phyloP scores from a whole-genome alignment of 2,113 vertebrate species.

The Hepsetus odoe region DNA sequence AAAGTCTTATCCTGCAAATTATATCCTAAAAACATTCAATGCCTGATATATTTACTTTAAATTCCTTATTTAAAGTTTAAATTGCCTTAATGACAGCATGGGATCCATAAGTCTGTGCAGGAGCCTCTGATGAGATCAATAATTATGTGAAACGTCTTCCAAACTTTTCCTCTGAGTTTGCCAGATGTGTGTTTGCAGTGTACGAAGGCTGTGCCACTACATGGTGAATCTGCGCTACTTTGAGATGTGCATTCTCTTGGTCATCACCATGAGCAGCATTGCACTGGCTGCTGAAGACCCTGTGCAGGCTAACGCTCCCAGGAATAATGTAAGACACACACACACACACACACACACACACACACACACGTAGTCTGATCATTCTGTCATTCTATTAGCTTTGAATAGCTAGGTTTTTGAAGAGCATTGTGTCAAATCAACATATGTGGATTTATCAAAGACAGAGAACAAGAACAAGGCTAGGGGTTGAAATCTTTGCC shows the following conservation, averaged over 20 bases:
- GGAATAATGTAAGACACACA: constrained; percentile 87
- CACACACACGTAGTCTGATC: constrained; percentile 5
- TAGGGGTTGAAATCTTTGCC: neutral
- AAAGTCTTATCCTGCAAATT: no score
- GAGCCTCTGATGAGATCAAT: no score
- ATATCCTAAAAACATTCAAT: no score
- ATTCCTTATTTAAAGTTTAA: no score
- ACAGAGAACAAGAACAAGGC: neutral
- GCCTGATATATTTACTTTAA: no score
- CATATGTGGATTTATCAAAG: neutral
- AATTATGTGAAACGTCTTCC: constrained; percentile 15
- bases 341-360: constrained; percentile 32
- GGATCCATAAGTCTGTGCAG: no score
- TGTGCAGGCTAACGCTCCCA: constrained; percentile 83
- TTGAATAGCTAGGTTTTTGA: neutral
- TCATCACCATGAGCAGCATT: constrained; percentile 97
- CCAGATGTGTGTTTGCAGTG: constrained; percentile 68
- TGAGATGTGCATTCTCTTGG: constrained; percentile 94
- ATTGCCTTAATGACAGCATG: no score
- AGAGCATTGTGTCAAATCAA: neutral
- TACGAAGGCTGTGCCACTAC: constrained; percentile 91
- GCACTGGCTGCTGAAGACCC: constrained; percentile 95
- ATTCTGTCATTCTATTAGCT: neutral
- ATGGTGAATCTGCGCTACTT: constrained; percentile 94
- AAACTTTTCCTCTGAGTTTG: neutral